phyloP scores from a whole-genome alignment of 1,140 invertebrate species.

The Magallana angulata region DNA sequence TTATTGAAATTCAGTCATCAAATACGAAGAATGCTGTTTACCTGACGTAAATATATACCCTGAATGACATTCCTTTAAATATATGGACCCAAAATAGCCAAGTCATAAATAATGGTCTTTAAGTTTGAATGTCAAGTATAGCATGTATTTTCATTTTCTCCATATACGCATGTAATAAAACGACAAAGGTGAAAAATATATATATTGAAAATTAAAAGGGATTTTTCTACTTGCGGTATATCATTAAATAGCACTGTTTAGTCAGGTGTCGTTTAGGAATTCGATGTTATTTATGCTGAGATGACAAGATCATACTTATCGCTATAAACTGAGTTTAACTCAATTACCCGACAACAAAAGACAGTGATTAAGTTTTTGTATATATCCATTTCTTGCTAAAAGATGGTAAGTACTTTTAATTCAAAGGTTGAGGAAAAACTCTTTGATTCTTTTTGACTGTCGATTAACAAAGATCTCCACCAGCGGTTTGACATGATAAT shows the following conservation, averaged over 20 bases:
- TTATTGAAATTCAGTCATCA: constrained; percentile 19
- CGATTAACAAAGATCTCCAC: not conserved
- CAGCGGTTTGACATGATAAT: not conserved
- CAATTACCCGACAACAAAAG: not conserved
- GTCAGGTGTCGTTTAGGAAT: not conserved
- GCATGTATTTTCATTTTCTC: constrained; percentile 25
- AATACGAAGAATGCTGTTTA: constrained; percentile 6
- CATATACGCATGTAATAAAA: constrained; percentile 28
- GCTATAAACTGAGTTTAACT: not conserved
- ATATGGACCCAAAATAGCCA: constrained; percentile 15
- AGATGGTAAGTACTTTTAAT: constrained; percentile 26
- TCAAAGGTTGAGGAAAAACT: not conserved
- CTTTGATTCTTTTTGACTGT: not conserved
- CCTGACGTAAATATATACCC: not conserved
- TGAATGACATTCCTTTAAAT: constrained; percentile 33
- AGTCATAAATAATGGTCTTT: not conserved
- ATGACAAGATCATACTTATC: constrained; percentile 18
- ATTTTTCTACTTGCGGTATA: constrained; percentile 19
- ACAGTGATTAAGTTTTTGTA: constrained; percentile 1
- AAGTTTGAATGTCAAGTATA: constrained; percentile 25
- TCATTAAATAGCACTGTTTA: constrained; percentile 18
- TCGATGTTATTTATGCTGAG: not conserved
- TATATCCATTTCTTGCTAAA: not conserved
- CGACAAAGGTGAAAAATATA: constrained; percentile 31
- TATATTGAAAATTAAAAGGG: not conserved